Evolutionary conservation across 2,113 vertebrate species (phyloP).

Genomic region (Amphilophus citrinellus): DNA sequence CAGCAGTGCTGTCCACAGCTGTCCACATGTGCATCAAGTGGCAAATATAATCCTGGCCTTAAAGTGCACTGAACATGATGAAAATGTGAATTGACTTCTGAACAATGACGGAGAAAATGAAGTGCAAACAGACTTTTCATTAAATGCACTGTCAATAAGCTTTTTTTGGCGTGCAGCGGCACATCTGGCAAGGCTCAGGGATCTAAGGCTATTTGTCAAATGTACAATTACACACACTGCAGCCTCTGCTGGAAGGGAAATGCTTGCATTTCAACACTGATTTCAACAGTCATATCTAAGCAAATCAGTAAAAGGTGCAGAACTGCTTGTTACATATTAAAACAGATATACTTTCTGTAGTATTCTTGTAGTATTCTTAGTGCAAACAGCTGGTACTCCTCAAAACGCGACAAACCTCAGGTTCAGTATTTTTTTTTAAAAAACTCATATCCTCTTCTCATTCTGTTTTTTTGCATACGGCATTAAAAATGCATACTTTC

Average conservation of each 20-base stretch:
- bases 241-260: not conserved
- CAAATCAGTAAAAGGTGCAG: not conserved
- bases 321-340: not conserved
- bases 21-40: not conserved
- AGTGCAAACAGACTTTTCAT: not conserved
- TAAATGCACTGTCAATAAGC: not conserved
- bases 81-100: not conserved
- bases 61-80: not conserved
- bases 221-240: not conserved
- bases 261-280: not conserved
- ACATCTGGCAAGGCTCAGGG: not conserved
- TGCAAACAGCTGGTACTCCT: not conserved
- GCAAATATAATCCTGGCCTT: not conserved
- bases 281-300: not conserved
- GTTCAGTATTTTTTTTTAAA: not conserved
- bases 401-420: not conserved
- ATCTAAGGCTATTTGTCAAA: not conserved
- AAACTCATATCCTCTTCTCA: not conserved
- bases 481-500: no score
- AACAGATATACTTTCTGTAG: not conserved
- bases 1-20: not conserved
- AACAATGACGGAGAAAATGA: not conserved
- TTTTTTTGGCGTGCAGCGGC: not conserved
- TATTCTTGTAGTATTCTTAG: not conserved
- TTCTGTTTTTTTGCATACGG: not conserved